phyloP scores from a whole-genome alignment of 1,140 invertebrate genomes.

The Elymnias hypermnestra region DNA sequence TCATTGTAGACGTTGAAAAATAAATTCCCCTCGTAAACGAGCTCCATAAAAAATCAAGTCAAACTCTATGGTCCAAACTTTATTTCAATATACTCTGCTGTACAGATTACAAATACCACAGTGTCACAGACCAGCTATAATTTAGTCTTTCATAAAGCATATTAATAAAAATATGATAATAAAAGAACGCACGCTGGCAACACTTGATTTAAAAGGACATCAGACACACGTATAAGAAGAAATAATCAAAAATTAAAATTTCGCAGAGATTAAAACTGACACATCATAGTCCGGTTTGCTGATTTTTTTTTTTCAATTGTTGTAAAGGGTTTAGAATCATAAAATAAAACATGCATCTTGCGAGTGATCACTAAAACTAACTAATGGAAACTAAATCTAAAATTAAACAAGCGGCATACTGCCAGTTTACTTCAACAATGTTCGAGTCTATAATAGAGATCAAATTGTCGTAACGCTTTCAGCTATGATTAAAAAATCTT shows the following conservation, averaged over 20 bases:
- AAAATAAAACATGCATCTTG: constrained; percentile 66
- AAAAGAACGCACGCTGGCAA: constrained; percentile 47
- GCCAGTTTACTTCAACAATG: constrained; percentile 67
- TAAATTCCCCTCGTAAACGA: constrained; percentile 1
- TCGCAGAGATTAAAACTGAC: constrained; percentile 18
- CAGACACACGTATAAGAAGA: constrained; percentile 9
- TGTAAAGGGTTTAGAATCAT: constrained; percentile 48
- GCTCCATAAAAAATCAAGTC: constrained; percentile 34
- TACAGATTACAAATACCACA: constrained; percentile 36
- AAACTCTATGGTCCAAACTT: constrained; percentile 36
- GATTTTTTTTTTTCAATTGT: constrained; percentile 23
- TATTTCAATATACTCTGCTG: constrained; percentile 22
- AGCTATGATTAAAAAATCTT: constrained; percentile 57
- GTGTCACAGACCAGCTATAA: constrained; percentile 37
- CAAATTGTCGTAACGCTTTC: constrained; percentile 61
- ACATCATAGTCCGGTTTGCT: constrained; percentile 22
- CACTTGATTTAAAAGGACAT: constrained; percentile 25
- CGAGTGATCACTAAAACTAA: no score
- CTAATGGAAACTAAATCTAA: constrained; percentile 31
- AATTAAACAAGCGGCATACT: constrained; percentile 26
- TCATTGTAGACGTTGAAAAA: constrained; percentile 18
- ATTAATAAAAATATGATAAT: constrained; percentile 60
- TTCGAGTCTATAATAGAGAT: constrained; percentile 45
- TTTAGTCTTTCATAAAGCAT: constrained; percentile 50
- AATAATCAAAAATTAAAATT: constrained; percentile 60